These are phyloP conservation scores for Pristiophorus japonicus DNA, from an alignment of 2,113 vertebrate species.

Conservation along the genomic window DNA sequence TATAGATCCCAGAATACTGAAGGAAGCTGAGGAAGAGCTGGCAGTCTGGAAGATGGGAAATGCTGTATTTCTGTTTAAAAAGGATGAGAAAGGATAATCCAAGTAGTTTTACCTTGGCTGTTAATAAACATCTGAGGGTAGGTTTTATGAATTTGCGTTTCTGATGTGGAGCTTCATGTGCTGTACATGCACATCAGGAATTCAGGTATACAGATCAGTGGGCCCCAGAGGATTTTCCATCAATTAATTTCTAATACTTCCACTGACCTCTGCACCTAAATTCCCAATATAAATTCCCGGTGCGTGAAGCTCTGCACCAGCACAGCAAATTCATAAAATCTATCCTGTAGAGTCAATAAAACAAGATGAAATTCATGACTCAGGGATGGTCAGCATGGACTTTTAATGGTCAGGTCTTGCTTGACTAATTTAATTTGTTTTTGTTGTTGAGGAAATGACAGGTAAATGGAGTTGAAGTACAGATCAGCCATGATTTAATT, in stretches of 20 bases:
- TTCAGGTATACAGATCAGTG: neutral
- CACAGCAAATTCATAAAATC: neutral
- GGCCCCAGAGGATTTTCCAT: neutral
- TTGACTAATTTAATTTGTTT: neutral
- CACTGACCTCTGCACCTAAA: neutral
- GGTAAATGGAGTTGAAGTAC: neutral
- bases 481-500: neutral
- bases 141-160: neutral
- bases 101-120: neutral
- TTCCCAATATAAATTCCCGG: neutral
- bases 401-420: neutral
- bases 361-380: neutral
- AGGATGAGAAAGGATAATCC: neutral
- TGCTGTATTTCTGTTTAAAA: neutral
- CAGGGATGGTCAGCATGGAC: neutral
- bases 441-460: neutral
- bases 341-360: neutral
- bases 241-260: conserved; percentile 4
- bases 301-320: neutral
- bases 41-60: neutral
- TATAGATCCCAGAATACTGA: neutral
- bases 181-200: neutral
- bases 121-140: neutral
- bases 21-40: no score
- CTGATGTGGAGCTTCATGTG: neutral